Percentiles rank a stretch among this genome's conserved stretches.
Evolutionary conservation across 2,888 invertebrate species (phyloP).

Genomic region (Tubiluchus corallicola): DNA sequence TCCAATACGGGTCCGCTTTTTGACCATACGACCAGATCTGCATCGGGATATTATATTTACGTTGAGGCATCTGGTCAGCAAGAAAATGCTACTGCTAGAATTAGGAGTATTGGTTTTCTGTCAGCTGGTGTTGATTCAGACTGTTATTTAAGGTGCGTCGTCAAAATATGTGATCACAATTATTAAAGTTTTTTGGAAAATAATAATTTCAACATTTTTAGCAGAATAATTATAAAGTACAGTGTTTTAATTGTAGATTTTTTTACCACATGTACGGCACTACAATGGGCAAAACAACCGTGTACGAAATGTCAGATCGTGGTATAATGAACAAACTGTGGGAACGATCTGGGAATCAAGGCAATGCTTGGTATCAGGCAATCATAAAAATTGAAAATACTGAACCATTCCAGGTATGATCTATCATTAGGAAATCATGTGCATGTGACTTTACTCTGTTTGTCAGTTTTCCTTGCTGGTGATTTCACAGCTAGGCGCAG

Average conservation of each 20-base stretch:
- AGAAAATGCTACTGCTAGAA: not conserved
- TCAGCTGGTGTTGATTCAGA: not conserved
- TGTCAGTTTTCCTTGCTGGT: no score
- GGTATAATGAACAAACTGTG: slow-evolving; percentile 7
- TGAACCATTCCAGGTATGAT: slow-evolving; percentile 21
- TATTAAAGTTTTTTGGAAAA: no score
- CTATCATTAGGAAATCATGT: no score
- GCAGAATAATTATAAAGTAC: no score
- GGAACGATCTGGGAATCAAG: slow-evolving; percentile 11
- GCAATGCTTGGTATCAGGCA: slow-evolving; percentile 19
- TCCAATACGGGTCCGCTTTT: not conserved
- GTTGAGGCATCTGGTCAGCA: not conserved
- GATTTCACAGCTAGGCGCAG: no score
- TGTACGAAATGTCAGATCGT: slow-evolving; percentile 4
- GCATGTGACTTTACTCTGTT: no score
- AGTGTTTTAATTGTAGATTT: not conserved
- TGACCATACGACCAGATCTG: slow-evolving; percentile 1
- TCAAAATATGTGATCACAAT: no score
- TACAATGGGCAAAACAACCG: not conserved
- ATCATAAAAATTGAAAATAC: slow-evolving; percentile 15
- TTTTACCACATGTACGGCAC: not conserved
- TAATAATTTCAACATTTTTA: no score
- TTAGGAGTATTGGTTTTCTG: not conserved
- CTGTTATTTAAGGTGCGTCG: no score
- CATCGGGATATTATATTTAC: not conserved